Evolutionary conservation across 2,888 invertebrate genomes (phyloP), one percentile per base, ranked within the genome.

Genomic region (Boloria selene): DNA sequence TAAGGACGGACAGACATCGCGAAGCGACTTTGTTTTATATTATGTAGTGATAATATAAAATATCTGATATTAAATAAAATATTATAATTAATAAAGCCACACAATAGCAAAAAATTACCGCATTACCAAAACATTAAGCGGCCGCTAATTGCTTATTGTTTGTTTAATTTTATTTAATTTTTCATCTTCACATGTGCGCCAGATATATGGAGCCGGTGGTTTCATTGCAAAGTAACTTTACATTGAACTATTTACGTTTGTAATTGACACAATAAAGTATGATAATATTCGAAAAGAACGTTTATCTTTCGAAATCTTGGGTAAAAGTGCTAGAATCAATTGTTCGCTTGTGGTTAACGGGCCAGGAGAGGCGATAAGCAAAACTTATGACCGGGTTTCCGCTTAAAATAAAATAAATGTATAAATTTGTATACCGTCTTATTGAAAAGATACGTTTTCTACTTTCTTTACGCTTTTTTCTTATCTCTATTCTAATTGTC

Each of bases 331-430:
- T 84, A 78, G 82, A 87, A 87, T 88, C 89, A 88, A 89, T 89
- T 88, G 88, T 85, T 82, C 79, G 82, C 78, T 81, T 79, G 84
- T 79, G 83, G 85, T 81, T 87, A 88, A 87, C 88, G 87, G 84
- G 83, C 80, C 82, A 83, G 79, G 82, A 80, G 73, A 78, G 80
- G 81, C 87, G 88, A 87, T 88, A 89, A 88, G 87, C 83, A 79
- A 81, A 86, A 88, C 85, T 84, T 88, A 88, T 85, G 87, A 81
- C 80, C 79, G 80, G 87, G 86, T 84, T 88, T 88, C 86, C 87
- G 86, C 80, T 80, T 81, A 74, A 78, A 80, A 84, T 85, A 83
- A 65, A 70, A 70, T 70, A 68, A 65, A 70, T 68, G 65, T 65
- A 68, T 61, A 65, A 65, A 65, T 70, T 70, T 68, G 68, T 65